Evolutionary conservation across 2,888 invertebrate species (phyloP), one percentile per base, ranked within the genome.

Genomic region (Griposia aprilina): DNA sequence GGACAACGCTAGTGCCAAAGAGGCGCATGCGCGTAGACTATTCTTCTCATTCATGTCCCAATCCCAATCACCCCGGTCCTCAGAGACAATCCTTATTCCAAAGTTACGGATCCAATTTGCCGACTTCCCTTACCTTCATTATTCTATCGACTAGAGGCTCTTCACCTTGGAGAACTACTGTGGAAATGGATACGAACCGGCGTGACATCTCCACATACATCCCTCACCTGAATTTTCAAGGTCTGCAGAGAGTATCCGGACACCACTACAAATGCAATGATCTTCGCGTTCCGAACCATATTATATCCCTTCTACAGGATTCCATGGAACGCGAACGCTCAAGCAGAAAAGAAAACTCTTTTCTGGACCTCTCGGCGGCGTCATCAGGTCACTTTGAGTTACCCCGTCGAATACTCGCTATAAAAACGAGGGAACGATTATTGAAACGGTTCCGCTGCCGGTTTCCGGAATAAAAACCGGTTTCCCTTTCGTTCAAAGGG

Each of bases 101-200:
- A 97, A 97, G 97, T 97, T 97, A 97, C 97, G 96, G 97, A 97
- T 97, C 97, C 95, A 97, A 96, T 97, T 97, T 98, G 97, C 97
- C 97, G 97, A 97, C 97, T 97, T 97, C 97, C 97, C 97, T 97
- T 97, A 97, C 97, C 97, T 97, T 97, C 97, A 97, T 97, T 97
- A 97, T 96, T 97, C 91, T 92, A 92, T 91, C 90, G 97, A 97
- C 79, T 79, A 79, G 79, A 79, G 79, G 80, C 79, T 79, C 80
- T 79, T 79, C 80, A 79, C 79, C 79, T 97, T 97, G 97, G 97
- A 98, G 97, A 98, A 97, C 98, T 97, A 97, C 97, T 98, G 97
- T 97, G 97, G 97, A 97, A 97, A 97, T 97, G 97, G 97, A 97
- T 97, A 97, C 97, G 97, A 97, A 90, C 91, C 93, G 90, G 92